Evolutionary conservation across 2,888 invertebrate genomes (phyloP).

Genomic region (Catocala sponsa): DNA sequence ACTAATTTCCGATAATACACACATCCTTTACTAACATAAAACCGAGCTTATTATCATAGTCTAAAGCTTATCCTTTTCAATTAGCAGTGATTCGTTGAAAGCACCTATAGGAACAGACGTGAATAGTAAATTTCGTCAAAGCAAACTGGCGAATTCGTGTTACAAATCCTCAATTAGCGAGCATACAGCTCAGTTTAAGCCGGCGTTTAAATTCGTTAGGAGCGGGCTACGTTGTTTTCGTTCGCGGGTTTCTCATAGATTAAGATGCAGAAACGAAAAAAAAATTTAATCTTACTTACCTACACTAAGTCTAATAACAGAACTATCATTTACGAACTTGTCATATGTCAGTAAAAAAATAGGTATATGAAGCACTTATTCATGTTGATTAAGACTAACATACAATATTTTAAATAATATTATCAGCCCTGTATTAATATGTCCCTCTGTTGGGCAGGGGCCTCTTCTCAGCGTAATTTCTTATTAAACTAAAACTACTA

Average conservation of each 20-base stretch:
- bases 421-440: too few species aligned
- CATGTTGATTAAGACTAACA: too few species aligned
- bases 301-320: too few species aligned
- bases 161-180: slow-evolving; percentile 84
- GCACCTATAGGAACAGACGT: slow-evolving; percentile 26
- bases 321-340: too few species aligned
- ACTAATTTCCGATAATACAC: too few species aligned
- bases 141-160: slow-evolving; percentile 74
- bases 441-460: too few species aligned
- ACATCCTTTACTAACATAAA: background rate
- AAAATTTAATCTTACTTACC: background rate
- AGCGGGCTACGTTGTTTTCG: slow-evolving; percentile 74
- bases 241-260: slow-evolving; percentile 65
- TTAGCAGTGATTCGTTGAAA: slow-evolving; percentile 24
- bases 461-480: too few species aligned
- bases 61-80: slow-evolving; percentile 23
- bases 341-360: too few species aligned
- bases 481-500: too few species aligned
- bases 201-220: slow-evolving; percentile 86
- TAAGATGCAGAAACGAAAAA: slow-evolving; percentile 29
- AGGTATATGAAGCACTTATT: too few species aligned
- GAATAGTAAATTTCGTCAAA: slow-evolving; percentile 59
- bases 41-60: background rate
- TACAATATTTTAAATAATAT: too few species aligned
- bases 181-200: slow-evolving; percentile 83